Evolutionary conservation across 1,140 invertebrate species (phyloP), one percentile per base, ranked within the genome.

Genomic region (Nasonia longicornis): DNA sequence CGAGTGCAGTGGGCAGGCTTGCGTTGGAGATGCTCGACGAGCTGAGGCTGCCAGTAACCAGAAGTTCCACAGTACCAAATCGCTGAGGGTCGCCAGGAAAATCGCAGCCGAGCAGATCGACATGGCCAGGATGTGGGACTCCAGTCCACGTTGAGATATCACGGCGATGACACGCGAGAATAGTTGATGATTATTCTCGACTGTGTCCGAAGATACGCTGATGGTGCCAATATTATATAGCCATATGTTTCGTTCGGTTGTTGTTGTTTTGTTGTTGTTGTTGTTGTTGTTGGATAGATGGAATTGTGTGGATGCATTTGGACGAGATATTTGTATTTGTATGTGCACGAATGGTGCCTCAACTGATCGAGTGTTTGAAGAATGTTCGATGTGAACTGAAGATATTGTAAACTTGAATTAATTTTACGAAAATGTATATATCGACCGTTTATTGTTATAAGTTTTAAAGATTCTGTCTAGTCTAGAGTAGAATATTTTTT

Each of bases 41-140:
- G 20, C 75, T 2, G 85, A 90, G 16, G 90, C 52, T 29, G 20
- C 20, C 2, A 14, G 14, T 16, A n/a, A n/a, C 4, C 52, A 16
- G 2, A 58, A 20, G 20, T 64, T 73, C 20, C 92, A 91, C 3
- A 75, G 22, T 48, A 91, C 93, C 4, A 92, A 92, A 69, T 92
- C 92, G 0, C 85, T 93, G 0, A 88, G 92, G n/a, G 88, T 89
- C 3, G 91, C 93, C 12, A 89, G 92, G 79, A 92, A 90, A 81
- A 90, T 91, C 75, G 89, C 91, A 10, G 91, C 92, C 0, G 88
- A 91, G 31, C 91, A 92, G 22, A 92, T 93, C 48, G 87, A 89
- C 4, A 87, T 93, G 93, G 92, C 91, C 93, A 91, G 94, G 94
- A 92, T 91, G 93, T 91, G 93, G 93, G 92, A 94, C 95, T 93